Evolutionary conservation across 2,113 vertebrate genomes (phyloP).

Genomic region (Zosterops pallidus): DNA sequence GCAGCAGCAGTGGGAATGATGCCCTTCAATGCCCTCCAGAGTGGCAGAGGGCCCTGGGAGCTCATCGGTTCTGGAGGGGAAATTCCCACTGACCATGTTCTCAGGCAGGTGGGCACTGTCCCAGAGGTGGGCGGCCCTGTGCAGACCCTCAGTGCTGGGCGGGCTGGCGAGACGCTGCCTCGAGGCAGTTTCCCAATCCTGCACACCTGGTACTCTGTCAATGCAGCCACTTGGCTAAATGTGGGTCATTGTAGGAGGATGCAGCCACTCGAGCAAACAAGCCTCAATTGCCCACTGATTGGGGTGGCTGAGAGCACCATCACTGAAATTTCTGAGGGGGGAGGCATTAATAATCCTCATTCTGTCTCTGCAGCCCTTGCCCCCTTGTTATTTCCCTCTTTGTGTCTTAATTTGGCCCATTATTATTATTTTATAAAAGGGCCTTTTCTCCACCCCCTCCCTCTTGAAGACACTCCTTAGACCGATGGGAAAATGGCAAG

Average conservation of each 20-base stretch:
- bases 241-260: conserved; percentile 61
- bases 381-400: conserved; percentile 61
- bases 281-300: conserved; percentile 68
- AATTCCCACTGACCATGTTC: neutral
- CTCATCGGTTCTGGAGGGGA: neutral
- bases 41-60: neutral
- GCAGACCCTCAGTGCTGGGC: neutral
- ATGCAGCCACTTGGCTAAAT: conserved; percentile 65
- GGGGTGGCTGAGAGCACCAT: conserved; percentile 64
- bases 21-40: neutral
- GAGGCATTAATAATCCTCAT: conserved; percentile 45
- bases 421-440: conserved; percentile 66
- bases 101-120: neutral
- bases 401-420: conserved; percentile 67
- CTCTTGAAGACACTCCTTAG: conserved; percentile 71
- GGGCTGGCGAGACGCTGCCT: neutral
- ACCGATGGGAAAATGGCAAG: conserved; percentile 75
- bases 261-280: conserved; percentile 59
- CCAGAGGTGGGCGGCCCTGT: neutral
- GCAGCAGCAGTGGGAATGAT: neutral
- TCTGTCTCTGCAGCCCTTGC: conserved; percentile 41
- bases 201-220: conserved; percentile 59
- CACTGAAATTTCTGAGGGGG: conserved; percentile 32
- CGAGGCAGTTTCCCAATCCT: neutral
- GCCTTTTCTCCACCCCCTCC: conserved; percentile 53